A percentile compares a stretch with the other conserved stretches of the same genome.
Evolutionary conservation across 2,888 invertebrate species (phyloP).

Genomic region (Ophonus ardosiacus): DNA sequence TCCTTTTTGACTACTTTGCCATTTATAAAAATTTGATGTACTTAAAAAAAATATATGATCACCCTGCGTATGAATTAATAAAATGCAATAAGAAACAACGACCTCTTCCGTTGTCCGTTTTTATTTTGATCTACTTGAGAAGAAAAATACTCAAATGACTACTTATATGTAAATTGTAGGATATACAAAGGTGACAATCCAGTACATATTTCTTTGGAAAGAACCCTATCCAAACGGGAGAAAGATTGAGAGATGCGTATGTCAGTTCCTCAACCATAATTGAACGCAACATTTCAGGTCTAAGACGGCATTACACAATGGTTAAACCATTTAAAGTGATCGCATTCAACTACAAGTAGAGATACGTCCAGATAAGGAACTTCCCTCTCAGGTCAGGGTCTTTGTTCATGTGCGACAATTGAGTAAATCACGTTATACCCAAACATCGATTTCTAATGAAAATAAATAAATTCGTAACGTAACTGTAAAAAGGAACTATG

Average conservation of each 20-base stretch:
- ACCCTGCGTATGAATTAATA: neutral
- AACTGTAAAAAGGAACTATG: slow-evolving; percentile 42
- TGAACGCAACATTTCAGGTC: slow-evolving; percentile 70
- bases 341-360: slow-evolving; percentile 32
- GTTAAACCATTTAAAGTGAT: slow-evolving; percentile 73
- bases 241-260: slow-evolving; percentile 46
- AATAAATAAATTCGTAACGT: slow-evolving; percentile 33
- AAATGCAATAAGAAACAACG: neutral
- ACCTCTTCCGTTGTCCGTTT: neutral
- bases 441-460: slow-evolving; percentile 44
- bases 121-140: neutral
- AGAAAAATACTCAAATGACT: neutral
- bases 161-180: neutral
- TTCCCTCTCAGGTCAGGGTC: slow-evolving; percentile 15
- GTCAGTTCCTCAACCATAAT: slow-evolving; percentile 59
- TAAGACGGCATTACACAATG: slow-evolving; percentile 71
- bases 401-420: slow-evolving; percentile 32
- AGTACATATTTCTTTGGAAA: neutral
- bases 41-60: too few relatives aligned
- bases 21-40: too few relatives aligned
- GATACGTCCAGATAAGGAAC: slow-evolving; percentile 42
- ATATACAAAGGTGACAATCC: neutral
- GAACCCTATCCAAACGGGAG: neutral
- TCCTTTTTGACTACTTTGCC: too few relatives aligned
- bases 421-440: slow-evolving; percentile 27